These are phyloP conservation scores for Acanthosepion esculentum DNA, from an alignment of 2,888 invertebrate species.

Conservation along the genomic window DNA sequence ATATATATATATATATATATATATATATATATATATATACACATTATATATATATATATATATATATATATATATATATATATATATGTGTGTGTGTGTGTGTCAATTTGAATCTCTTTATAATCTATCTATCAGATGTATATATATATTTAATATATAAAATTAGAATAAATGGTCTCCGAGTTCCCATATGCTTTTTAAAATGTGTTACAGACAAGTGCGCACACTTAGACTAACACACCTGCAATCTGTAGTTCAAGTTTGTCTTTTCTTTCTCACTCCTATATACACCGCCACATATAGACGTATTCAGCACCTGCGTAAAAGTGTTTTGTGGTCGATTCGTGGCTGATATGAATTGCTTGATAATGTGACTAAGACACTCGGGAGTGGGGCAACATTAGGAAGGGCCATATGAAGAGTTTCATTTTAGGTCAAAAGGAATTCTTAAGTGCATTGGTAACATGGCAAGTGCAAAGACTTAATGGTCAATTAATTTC, in stretches of 20 bases:
- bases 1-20: background rate
- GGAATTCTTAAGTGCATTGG: background rate
- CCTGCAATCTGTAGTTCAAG: background rate
- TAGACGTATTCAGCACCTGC: background rate
- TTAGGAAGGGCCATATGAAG: background rate
- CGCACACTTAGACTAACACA: background rate
- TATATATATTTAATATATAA: background rate
- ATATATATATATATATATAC: background rate
- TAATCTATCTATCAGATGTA: background rate
- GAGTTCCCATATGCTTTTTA: background rate
- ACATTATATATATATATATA: background rate
- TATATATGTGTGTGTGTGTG: no score
- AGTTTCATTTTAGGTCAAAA: background rate
- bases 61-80: no score
- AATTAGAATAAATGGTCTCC: background rate
- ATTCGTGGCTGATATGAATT: background rate
- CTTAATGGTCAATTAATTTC: slow-evolving; percentile 14
- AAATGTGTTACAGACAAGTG: background rate
- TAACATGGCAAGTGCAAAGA: background rate
- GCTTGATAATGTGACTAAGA: background rate
- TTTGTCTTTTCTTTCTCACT: background rate
- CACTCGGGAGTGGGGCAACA: background rate
- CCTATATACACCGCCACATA: background rate
- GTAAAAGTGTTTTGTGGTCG: background rate
- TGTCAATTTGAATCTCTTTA: background rate